A percentile compares a stretch with the other conserved stretches of the same genome.
Evolutionary conservation across 2,888 invertebrate genomes (phyloP).

Genomic region (Erebia ligea): DNA sequence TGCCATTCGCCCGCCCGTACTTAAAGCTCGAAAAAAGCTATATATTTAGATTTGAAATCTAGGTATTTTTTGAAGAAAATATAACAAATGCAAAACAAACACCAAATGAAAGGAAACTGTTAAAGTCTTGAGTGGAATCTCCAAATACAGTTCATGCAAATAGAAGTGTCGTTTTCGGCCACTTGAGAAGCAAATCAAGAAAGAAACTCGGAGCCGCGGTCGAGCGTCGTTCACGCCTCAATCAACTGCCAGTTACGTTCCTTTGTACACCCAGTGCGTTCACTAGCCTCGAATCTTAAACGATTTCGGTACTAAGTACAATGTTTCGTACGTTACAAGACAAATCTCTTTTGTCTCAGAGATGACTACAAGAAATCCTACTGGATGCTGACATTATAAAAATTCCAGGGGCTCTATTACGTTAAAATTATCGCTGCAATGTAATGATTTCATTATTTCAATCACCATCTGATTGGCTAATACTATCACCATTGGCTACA

Average conservation of each 20-base stretch:
- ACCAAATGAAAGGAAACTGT: constrained; percentile 16
- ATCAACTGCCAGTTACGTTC: constrained; percentile 77
- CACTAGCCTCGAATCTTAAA: constrained; percentile 54
- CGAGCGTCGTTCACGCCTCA: constrained; percentile 79
- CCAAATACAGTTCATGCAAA: constrained; percentile 76
- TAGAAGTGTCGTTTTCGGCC: constrained; percentile 78
- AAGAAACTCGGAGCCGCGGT: constrained; percentile 75
- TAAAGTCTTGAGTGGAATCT: constrained; percentile 54
- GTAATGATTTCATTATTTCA: too few relatives aligned
- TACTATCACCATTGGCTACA: too few relatives aligned
- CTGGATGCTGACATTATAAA: neutral
- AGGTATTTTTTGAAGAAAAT: neutral
- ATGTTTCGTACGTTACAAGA: constrained; percentile 8
- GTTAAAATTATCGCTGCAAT: too few relatives aligned
- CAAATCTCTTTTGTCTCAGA: constrained; percentile 17
- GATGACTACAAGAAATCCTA: neutral
- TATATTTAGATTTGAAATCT: too few relatives aligned
- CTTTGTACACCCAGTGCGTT: constrained; percentile 70
- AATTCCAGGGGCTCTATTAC: neutral
- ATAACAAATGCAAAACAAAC: constrained; percentile 9
- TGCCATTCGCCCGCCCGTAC: too few relatives aligned
- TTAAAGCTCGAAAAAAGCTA: too few relatives aligned
- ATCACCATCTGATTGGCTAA: too few relatives aligned
- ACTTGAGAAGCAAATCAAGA: constrained; percentile 80
- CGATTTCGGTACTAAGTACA: constrained; percentile 19